These are phyloP conservation scores for Cotesia glomerata DNA, from an alignment of 1,140 invertebrate species.

Conservation along the genomic window DNA sequence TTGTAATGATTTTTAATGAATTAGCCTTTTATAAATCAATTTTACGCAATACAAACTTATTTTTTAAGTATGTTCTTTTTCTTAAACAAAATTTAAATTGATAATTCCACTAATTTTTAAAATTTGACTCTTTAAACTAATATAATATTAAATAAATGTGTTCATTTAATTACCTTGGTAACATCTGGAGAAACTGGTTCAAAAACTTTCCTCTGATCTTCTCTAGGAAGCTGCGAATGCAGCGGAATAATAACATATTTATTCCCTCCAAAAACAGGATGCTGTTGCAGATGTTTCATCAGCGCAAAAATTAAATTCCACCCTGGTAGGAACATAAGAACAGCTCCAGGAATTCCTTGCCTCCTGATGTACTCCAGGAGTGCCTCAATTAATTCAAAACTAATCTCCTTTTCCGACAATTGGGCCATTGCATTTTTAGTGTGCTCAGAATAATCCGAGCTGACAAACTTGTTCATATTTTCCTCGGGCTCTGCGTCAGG, in stretches of 20 bases:
- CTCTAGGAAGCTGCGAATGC: slow-evolving; percentile 88
- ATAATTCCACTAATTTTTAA: too few relatives aligned
- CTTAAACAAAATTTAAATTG: too few relatives aligned
- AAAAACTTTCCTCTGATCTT: slow-evolving; percentile 89
- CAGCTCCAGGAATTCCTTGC: slow-evolving; percentile 79
- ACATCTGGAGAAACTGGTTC: slow-evolving; percentile 74
- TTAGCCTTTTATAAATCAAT: too few relatives aligned
- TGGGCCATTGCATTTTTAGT: slow-evolving; percentile 77
- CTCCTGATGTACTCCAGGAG: slow-evolving; percentile 79
- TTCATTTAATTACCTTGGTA: slow-evolving; percentile 69
- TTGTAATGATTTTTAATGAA: too few relatives aligned
- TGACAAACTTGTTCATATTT: slow-evolving; percentile 75
- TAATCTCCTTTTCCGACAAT: slow-evolving; percentile 88
- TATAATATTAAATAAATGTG: too few relatives aligned
- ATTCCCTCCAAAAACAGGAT: slow-evolving; percentile 75
- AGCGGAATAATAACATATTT: slow-evolving; percentile 80
- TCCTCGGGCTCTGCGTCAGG: slow-evolving; percentile 74
- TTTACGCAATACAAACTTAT: too few relatives aligned
- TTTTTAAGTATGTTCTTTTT: too few relatives aligned
- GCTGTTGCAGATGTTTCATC: slow-evolving; percentile 82
- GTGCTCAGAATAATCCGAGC: slow-evolving; percentile 56
- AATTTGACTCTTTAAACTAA: too few relatives aligned
- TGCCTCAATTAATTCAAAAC: slow-evolving; percentile 89
- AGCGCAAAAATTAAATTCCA: slow-evolving; percentile 95
- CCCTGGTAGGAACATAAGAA: slow-evolving; percentile 91